Evolutionary conservation across 2,888 invertebrate genomes (phyloP), one percentile per base, ranked within the genome.

Genomic region (Bellardia pandia): DNA sequence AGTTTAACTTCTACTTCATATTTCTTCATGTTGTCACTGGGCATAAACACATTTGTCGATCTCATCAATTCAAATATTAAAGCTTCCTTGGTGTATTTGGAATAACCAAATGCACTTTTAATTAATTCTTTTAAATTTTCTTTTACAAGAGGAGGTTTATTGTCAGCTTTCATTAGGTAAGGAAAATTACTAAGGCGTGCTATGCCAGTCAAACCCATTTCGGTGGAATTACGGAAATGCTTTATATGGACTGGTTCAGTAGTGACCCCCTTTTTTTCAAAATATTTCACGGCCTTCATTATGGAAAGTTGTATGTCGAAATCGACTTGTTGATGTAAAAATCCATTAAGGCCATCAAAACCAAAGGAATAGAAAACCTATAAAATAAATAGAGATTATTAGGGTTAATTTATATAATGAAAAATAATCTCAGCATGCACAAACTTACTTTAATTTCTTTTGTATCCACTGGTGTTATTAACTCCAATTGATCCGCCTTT

Each of bases 391-490:
- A 40, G 40, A 33, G 37, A 9, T 62, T 16, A 33, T 30, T 33
- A 60, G 3, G 2, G 0, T 16, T 33, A 23, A 23, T 23, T 23
- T 23, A 23, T 23, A 9, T 16, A 48, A 45, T 56, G 23, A 6
- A 2, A 14, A 51, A 37, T 14, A 0, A 1, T 11, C n/a, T 14
- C 1, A 37, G 4, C 37, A 6, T 7, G n/a, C 3, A 66, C 40
- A 62, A 9, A 37, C 33, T 86, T 66, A 95, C 95, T 91, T 94
- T 94, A 2, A 95, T 87, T 5, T 93, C 89, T 3, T 91, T 91
- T 16, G 95, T 89, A 37, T 94, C 91, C 3, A 96, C 94, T 0
- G 95, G 94, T 33, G 94, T 93, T 37, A 95, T 92, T 1, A 96
- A 91, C 3, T 94, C 91, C 66, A 96, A 91, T 51, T 92, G 90